Percentiles rank a stretch among this genome's conserved stretches.
Evolutionary conservation across 2,113 vertebrate species (phyloP).

Genomic region (Oceanites oceanicus): DNA sequence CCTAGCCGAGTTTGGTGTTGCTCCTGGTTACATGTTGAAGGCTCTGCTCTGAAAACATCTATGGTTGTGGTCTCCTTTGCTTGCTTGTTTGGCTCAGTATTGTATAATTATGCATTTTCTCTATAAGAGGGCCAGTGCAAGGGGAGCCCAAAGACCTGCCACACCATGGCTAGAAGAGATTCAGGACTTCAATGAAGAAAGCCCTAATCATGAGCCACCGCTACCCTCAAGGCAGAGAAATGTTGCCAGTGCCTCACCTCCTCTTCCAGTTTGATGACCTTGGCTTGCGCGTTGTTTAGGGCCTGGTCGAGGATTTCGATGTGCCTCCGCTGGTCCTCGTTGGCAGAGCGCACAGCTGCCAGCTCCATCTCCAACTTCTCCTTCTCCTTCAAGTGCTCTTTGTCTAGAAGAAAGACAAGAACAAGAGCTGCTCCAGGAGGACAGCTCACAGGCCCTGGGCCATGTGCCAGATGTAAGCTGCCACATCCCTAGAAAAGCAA

Average conservation of each 20-base stretch:
- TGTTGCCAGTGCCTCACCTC: slow-evolving; percentile 71
- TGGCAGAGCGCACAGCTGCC: slow-evolving; percentile 75
- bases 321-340: slow-evolving; percentile 82
- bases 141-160: not conserved
- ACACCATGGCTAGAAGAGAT: not conserved
- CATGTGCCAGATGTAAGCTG: not conserved
- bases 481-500: not conserved
- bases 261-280: slow-evolving; percentile 83
- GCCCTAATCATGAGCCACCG: not conserved
- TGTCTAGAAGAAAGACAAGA: slow-evolving; percentile 69
- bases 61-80: not conserved
- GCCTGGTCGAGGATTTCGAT: slow-evolving; percentile 86
- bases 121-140: not conserved
- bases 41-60: not conserved
- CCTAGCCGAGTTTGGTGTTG: not conserved
- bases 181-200: not conserved
- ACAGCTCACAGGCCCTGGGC: not conserved
- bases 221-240: not conserved
- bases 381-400: slow-evolving; percentile 82
- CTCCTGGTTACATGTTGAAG: not conserved
- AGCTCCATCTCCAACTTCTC: slow-evolving; percentile 84
- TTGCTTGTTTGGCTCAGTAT: not conserved
- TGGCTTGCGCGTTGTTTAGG: slow-evolving; percentile 81
- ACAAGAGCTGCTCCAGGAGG: slow-evolving; percentile 33
- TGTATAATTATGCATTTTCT: not conserved